phyloP scores from a whole-genome alignment of 2,888 invertebrate species.

The Caenorhabditis imperialis region DNA sequence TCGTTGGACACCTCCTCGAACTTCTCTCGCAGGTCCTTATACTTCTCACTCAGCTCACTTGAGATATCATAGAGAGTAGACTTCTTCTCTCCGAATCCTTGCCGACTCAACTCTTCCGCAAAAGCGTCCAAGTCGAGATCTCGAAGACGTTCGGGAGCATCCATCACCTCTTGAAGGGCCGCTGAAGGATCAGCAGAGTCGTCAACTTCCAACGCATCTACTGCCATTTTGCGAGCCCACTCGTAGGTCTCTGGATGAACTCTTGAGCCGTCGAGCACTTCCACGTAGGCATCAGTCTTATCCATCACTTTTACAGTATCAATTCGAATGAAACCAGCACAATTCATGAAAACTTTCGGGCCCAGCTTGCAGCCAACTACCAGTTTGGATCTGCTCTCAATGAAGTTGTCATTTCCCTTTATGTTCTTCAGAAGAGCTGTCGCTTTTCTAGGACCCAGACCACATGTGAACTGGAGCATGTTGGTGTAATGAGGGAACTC shows the following conservation, averaged over 20 bases:
- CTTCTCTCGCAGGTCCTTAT: slow-evolving; percentile 72
- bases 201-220: slow-evolving; percentile 93
- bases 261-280: slow-evolving; percentile 93
- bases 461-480: slow-evolving; percentile 95
- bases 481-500: slow-evolving; percentile 88
- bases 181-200: slow-evolving; percentile 85
- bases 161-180: slow-evolving; percentile 95
- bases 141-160: slow-evolving; percentile 84
- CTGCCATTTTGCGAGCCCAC: slow-evolving; percentile 99
- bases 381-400: slow-evolving; percentile 84
- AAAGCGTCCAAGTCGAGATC: slow-evolving; percentile 98
- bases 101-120: slow-evolving; percentile 94
- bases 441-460: slow-evolving; percentile 94
- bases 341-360: slow-evolving; percentile 97
- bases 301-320: slow-evolving; percentile 87
- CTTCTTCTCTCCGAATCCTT: slow-evolving; percentile 83
- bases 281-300: slow-evolving; percentile 71
- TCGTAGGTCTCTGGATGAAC: slow-evolving; percentile 99
- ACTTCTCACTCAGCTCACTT: slow-evolving; percentile 91
- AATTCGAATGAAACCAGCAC: slow-evolving; percentile 98
- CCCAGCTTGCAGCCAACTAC: slow-evolving; percentile 97
- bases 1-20: slow-evolving; percentile 54
- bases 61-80: slow-evolving; percentile 97
- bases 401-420: slow-evolving; percentile 63
- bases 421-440: slow-evolving; percentile 79